Evolutionary conservation across 2,888 invertebrate species (phyloP).

Genomic region (Agriopis aurantiaria): DNA sequence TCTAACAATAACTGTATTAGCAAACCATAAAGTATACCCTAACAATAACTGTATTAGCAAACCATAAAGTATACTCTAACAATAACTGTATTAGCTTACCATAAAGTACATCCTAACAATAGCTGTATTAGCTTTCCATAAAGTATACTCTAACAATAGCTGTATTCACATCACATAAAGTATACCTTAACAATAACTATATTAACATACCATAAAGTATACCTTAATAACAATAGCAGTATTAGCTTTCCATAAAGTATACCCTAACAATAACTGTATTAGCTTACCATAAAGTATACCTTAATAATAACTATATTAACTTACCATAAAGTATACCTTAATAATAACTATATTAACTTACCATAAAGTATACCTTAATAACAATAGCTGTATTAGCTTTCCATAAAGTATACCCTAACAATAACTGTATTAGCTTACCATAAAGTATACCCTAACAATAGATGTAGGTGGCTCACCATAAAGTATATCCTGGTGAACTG

Average conservation of each 20-base stretch:
- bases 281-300: slow-evolving; percentile 92
- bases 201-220: too few species aligned
- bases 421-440: not conserved
- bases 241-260: slow-evolving; percentile 87
- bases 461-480: slow-evolving; percentile 83
- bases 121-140: not conserved
- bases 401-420: not conserved
- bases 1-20: not conserved
- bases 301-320: slow-evolving; percentile 68
- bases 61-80: too few species aligned
- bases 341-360: not conserved
- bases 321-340: too few species aligned
- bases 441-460: not conserved
- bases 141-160: not conserved
- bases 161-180: slow-evolving; percentile 88
- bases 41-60: slow-evolving; percentile 50
- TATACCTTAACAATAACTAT: slow-evolving; percentile 87
- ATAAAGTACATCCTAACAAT: slow-evolving; percentile 89
- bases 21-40: slow-evolving; percentile 93
- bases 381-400: not conserved
- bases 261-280: slow-evolving; percentile 72
- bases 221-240: too few species aligned
- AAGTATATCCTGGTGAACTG: slow-evolving; percentile 93
- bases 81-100: not conserved
- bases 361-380: not conserved